A percentile compares a stretch with the other conserved stretches of the same genome.
Evolutionary conservation across 2,888 invertebrate genomes (phyloP).

Genomic region (Thysanoteuthis rhombus): DNA sequence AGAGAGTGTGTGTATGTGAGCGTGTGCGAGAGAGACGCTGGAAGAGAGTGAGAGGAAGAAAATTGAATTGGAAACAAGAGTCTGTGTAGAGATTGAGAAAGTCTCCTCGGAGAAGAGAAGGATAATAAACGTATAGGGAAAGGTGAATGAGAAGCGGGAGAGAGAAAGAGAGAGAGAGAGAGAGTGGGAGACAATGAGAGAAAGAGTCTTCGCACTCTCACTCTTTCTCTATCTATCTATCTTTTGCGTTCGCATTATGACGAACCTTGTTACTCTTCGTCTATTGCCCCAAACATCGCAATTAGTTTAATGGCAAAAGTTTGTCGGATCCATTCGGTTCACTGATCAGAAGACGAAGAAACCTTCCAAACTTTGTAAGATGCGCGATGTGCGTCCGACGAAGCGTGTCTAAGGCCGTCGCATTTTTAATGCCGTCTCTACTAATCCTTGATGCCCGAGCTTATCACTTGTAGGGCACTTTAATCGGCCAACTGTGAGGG

Average conservation of each 20-base stretch:
- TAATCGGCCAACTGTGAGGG: conserved; percentile 12
- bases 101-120: too few relatives aligned
- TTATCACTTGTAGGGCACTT: conserved; percentile 12
- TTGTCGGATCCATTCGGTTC: background rate
- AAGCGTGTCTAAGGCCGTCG: background rate
- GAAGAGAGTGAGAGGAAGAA: too few relatives aligned
- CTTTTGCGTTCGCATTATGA: background rate
- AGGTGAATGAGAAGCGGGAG: too few relatives aligned
- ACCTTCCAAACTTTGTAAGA: background rate
- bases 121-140: too few relatives aligned
- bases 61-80: too few relatives aligned
- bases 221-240: background rate
- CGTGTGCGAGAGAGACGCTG: too few relatives aligned
- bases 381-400: background rate
- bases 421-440: background rate
- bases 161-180: too few relatives aligned
- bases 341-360: background rate
- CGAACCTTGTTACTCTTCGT: background rate
- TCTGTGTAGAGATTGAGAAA: too few relatives aligned
- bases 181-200: too few relatives aligned
- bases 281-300: background rate
- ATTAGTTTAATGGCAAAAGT: background rate
- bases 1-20: too few relatives aligned
- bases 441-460: background rate
- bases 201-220: background rate